phyloP scores from a whole-genome alignment of 2,113 vertebrate species.

The Papio anubis region DNA sequence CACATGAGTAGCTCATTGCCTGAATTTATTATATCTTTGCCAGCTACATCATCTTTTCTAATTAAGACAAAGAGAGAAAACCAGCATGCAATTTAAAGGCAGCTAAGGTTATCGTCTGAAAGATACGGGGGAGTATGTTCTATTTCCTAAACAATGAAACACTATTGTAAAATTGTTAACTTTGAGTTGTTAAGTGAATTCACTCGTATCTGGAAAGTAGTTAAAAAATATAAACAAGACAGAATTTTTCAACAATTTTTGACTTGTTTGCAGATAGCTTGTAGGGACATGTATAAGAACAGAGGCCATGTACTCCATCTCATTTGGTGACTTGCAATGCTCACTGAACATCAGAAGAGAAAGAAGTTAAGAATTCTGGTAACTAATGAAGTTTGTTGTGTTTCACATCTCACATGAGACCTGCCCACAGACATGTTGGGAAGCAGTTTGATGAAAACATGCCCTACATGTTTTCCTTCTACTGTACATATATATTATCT shows the following conservation, averaged over 20 bases:
- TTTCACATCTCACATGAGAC: neutral
- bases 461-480: slow-evolving; percentile 46
- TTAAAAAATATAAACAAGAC: neutral
- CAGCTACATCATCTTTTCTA: neutral
- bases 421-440: neutral
- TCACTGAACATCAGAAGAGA: slow-evolving; percentile 34
- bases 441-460: neutral
- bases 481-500: slow-evolving; percentile 63
- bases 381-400: neutral
- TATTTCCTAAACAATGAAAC: neutral
- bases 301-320: neutral
- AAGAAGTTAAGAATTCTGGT: neutral
- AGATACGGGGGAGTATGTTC: neutral
- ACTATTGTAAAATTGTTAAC: neutral
- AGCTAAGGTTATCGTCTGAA: neutral
- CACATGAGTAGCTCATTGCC: accelerated
- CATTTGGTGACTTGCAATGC: neutral
- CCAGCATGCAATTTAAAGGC: neutral
- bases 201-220: neutral
- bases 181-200: neutral
- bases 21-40: neutral
- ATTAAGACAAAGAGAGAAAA: neutral
- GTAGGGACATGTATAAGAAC: neutral
- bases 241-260: neutral
- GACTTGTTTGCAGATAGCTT: neutral